Base-by-base conservation (phyloP, 2,888 invertebrate genomes). In the Andrena minutula region DNA sequence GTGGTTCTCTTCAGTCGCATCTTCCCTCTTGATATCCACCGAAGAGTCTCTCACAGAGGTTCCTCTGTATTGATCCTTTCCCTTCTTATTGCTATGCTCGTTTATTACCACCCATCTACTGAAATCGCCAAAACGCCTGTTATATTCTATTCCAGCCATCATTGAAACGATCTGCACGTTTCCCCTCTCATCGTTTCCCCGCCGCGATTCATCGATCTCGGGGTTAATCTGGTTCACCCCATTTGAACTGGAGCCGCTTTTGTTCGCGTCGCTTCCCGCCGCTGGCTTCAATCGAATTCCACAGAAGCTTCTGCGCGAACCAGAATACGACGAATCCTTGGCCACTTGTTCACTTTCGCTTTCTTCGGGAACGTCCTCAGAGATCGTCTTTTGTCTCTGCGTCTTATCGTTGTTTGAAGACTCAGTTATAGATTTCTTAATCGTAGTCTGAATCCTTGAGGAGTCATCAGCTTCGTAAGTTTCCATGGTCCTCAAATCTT, bases 91-190 rank as follows among this genome's bases (percentile, higher is more conserved):
- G 8, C 41, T 16, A 41, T n/a, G 6, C 2, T 79, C 12, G 8
- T 63, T 64, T 6, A n/a, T 26, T 8, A 35, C 41, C 26, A 8
- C 30, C 23, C 26, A 66, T 12, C 30, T 61, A 0, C 23, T 8
- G 2, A 53, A 64, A 60, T 75, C 63, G 8, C 12, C 82, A 16
- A 28, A 66, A 0, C 23, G 12, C 20, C 7, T 63, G 10, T 71
- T 35, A 2, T 87, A 78, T 16, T 61, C 12, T 6, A 85, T 28
- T 35, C 47, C 58, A 0, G 63, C 75, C 82, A 86, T 30, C 68
- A 79, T 53, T 2, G 75, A 71, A 7, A 85, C 73, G 12, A 87
- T 64, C n/a, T 68, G 66, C 23, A 58, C 60, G 10, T 69, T 32
- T 28, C 1, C 23, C 0, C 8, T 26, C 2, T 51, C 23, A 0